Base-by-base conservation (phyloP, 1,140 invertebrate species). In the Luehdorfia chinensis region DNA sequence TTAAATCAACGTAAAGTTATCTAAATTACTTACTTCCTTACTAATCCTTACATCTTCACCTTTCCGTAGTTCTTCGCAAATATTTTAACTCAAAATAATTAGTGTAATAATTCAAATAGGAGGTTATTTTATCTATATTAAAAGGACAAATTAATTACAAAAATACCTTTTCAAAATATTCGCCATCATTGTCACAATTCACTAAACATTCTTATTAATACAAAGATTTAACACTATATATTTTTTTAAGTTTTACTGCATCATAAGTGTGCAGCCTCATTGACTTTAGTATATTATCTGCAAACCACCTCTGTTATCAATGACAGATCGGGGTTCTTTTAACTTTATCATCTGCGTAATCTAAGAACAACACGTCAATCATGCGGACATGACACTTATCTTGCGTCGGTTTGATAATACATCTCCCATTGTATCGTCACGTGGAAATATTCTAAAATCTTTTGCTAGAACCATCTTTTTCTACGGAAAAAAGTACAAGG, bases 361-460 rank as follows among this genome's bases (percentile, higher is more conserved):
- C 66, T 75, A 55, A 48, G 55, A 73, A 78, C 66, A 74, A 71
- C 72, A 74, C 62, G 75, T 81, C 77, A 78, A 75, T 78, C 77
- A 75, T 60, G 36, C 37, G 36, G 59, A 52, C 52, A 47, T 55
- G 49, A 15, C 31, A 59, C 49, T 58, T 66, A 75, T 72, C 67
- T 68, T 46, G 39, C 31, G 6, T 31, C 13, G 37, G 34, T 30
- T 34, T 67, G 58, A 65, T 64, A 61, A 52, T 30, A 50, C 25
- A 49, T 34, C 47, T 59, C 47, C 51, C 57, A 46, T 50, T 62
- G 50, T 36, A 47, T 30, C 47, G 47, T 67, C 60, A 63, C 50
- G 57, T 63, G 59, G 52, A 62, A 59, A 49, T 39, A 13, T 49
- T 56, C 43, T 11, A 9, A 43, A 36, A 50, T 31, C 13, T 11